Evolutionary conservation across 2,888 invertebrate species (phyloP), one percentile per base, ranked within the genome.

Genomic region (Onthophagus sagittarius): DNA sequence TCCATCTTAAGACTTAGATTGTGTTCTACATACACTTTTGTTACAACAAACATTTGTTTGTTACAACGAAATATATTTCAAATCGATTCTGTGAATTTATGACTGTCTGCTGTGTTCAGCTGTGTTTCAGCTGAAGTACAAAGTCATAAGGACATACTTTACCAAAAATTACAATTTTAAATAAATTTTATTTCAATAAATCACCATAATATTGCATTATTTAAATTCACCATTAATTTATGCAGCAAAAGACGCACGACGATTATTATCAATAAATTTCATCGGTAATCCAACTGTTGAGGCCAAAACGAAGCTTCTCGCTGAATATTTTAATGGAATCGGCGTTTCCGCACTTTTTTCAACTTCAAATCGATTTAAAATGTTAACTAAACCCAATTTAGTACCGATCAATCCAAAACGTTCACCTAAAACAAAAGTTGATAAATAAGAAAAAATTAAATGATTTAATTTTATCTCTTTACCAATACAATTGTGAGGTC

Each of bases 331-430:
- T 13, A 84, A 73, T 0, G 82, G 82, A 62, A 79, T 77, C 62
- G 82, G 82, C 0, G 84, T 84, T 39, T 79, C 77, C 7, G 78
- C 75, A 62, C 79, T 81, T 71, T 71, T 77, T 72, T 81, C 79
- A 4, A 84, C 81, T 72, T 79, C 78, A 75, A 80, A 84, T 65
- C 82, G 79, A 23, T 74, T 76, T 23, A 84, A 71, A 64, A 83
- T 80, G 72, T 81, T 79, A 3, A 81, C 75, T n/a, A 85, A 70
- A 11, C 83, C 83, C 1, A 84, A 77, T 79, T 84, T 85, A n/a
- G 83, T 80, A 69, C 79, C 79, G 39, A 84, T 78, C 70, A 83
- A 73, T 31, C 83, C 84, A 75, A 85, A 85, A 76, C 84, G 76
- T 75, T 83, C 83, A 71, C 84, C 85, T 85, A 72, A 75, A 82